Evolutionary conservation across 2,888 invertebrate genomes (phyloP), one percentile per base, ranked within the genome.

Genomic region (Lycia hirtaria): DNA sequence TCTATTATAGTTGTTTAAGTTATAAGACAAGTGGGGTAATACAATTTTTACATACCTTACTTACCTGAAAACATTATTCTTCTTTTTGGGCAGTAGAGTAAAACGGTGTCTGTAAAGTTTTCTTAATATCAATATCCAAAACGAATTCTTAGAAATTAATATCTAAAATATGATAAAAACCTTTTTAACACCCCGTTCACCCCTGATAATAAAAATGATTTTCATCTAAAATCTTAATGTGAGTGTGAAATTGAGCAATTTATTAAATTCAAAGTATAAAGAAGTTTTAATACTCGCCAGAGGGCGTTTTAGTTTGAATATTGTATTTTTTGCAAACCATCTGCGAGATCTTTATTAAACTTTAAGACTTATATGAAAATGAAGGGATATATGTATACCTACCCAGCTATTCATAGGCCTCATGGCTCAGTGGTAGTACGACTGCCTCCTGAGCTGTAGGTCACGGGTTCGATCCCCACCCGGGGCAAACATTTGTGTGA

Each of bases 171-270:
- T 28, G 41, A 41, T 28, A 41, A 41, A 41, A 28, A 17, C 17
- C 26, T 41, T 41, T 41, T 28, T 41, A 26, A 41, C 41, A 41
- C 41, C 26, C 41, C 26, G 26, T 41, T 41, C 26, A 26, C 26
- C 17, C 41, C 41, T 17, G n/a, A 28, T 15, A 26, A 41, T 28
- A 28, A 41, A 41, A 41, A 41, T 10, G 41, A 26, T 41, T 41
- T 41, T 41, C 26, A 41, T 41, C 41, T 41, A n/a, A 41, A 41
- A 41, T 28, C 41, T 41, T 28, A 41, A 26, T 41, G 41, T 41
- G 41, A 41, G 26, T 41, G 41, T 41, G 41, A 41, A 26, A 41
- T 41, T 41, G 41, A 41, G 41, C 41, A 41, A 41, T 41, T 41
- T 41, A 41, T 41, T 41, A 41, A 28, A 41, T 26, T 41, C 26